Base-by-base conservation (phyloP, 1,140 invertebrate genomes). In the Elymnias hypermnestra region DNA sequence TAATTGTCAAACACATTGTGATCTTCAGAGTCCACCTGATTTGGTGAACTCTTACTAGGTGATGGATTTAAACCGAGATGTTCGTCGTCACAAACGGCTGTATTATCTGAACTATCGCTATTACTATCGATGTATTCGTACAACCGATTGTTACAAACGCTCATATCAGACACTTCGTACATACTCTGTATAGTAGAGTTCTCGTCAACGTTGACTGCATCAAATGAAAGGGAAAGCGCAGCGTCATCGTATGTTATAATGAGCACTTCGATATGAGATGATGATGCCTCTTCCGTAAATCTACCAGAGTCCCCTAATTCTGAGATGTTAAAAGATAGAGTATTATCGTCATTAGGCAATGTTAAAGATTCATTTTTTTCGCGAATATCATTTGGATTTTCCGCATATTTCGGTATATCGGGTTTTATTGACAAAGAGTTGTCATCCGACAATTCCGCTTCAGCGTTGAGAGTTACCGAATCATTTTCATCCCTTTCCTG, bases 51-150 rank as follows among this genome's bases (percentile, higher is more conserved):
- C 13, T 5, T 26, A n/a, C 8, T 10, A 29, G 26, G 10, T 12
- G n/a, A n/a, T n/a, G n/a, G n/a, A n/a, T 29, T 29, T 3, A 1
- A n/a, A 28, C 25, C 4, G 3, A 6, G 9, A 29, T 25, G 9
- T 25, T 60, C 10, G 65, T 59, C 64, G 18, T 83, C 73, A 40
- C 71, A 75, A 3, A 75, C 61, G 1, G 72, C 73, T 10, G 77
- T 78, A 14, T 60, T 53, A n/a, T 76, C 81, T 2, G 77, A 82
- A 53, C 74, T 78, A 18, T 75, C 76, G 22, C 70, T 76, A 33
- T 71, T 62, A 31, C 72, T 84, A 17, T 73, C 74, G 2, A 84
- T 68, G 22, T 82, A 81, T 43, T 84, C 81, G 8, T 62, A 75
- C 46, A 84, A 37, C 36, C 47, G 61, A 14, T 36, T 22, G 10